Conservation (phyloP, 2,888 invertebrate genomes). For the Minunthozetes semirufus region DNA sequence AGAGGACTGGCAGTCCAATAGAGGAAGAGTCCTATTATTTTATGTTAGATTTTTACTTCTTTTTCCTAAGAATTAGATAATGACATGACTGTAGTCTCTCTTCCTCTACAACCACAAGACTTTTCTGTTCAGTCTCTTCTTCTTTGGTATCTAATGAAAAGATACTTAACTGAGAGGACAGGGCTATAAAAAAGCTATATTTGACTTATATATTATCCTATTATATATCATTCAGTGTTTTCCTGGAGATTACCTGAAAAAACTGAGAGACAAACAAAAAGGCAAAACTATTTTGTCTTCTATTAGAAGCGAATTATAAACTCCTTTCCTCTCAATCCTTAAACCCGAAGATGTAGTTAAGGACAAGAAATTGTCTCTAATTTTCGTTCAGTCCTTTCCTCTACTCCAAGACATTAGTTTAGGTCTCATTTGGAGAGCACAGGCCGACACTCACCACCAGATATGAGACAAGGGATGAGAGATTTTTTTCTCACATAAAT, state of each 20-base stretch:
- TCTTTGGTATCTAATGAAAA: slow-evolving; percentile 1
- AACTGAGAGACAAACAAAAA: not conserved
- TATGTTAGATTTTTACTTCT: not conserved
- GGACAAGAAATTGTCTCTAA: not conserved
- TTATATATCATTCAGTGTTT: not conserved
- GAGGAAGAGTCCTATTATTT: not conserved
- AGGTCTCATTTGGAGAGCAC: too few species aligned
- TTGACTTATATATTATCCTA: slow-evolving; percentile 9
- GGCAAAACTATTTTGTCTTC: too few species aligned
- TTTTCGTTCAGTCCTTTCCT: not conserved
- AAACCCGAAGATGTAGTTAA: not conserved
- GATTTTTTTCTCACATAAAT: slow-evolving; percentile 9
- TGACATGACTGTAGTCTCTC: not conserved
- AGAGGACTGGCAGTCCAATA: not conserved
- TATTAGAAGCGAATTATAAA: too few species aligned
- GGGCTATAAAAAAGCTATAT: not conserved
- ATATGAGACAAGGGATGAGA: not conserved
- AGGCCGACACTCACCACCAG: not conserved
- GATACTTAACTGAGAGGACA: not conserved
- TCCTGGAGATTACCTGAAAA: not conserved
- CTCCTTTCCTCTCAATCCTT: not conserved
- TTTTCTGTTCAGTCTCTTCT: not conserved
- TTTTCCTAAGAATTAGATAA: not conserved
- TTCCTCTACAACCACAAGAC: too few species aligned
- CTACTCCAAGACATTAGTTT: not conserved